A percentile compares a stretch with the other conserved stretches of the same genome.
Conservation (phyloP, 2,113 vertebrate genomes). For the Hirundichthys speculiger region DNA sequence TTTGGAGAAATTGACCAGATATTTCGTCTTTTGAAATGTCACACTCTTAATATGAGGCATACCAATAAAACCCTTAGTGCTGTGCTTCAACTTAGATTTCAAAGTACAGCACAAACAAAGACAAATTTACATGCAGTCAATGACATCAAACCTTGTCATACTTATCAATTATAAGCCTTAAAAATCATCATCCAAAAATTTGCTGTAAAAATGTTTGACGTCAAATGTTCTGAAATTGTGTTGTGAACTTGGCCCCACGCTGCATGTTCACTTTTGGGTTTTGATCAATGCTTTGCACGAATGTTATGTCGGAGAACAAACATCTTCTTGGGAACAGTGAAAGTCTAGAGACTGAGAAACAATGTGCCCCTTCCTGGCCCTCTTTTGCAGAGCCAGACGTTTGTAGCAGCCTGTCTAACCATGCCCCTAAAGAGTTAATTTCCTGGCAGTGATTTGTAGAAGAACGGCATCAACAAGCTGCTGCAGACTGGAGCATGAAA, state of each 20-base stretch:
- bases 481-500: conserved; percentile 65
- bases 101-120: background rate
- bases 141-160: conserved; percentile 11
- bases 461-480: conserved; percentile 67
- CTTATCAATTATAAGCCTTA: background rate
- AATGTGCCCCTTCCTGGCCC: conserved; percentile 27
- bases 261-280: conserved; percentile 34
- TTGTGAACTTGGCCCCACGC: conserved; percentile 1
- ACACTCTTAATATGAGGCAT: too few relatives aligned
- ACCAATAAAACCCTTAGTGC: too few relatives aligned
- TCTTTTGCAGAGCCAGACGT: conserved; percentile 51
- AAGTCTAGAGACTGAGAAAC: conserved; percentile 34
- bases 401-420: conserved; percentile 51
- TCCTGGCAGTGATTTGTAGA: conserved; percentile 73
- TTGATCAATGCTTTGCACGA: conserved; percentile 55
- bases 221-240: conserved; percentile 25
- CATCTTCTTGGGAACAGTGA: conserved; percentile 38
- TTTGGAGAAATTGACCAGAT: too few relatives aligned
- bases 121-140: too few relatives aligned
- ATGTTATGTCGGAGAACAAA: conserved; percentile 39
- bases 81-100: background rate
- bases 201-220: conserved; percentile 21
- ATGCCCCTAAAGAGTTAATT: conserved; percentile 70
- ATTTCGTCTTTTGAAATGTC: too few relatives aligned
- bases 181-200: conserved; percentile 2